Percentiles rank a stretch among this genome's conserved stretches.
Conservation (phyloP, 1,140 invertebrate genomes). For the Coptotermes formosanus region DNA sequence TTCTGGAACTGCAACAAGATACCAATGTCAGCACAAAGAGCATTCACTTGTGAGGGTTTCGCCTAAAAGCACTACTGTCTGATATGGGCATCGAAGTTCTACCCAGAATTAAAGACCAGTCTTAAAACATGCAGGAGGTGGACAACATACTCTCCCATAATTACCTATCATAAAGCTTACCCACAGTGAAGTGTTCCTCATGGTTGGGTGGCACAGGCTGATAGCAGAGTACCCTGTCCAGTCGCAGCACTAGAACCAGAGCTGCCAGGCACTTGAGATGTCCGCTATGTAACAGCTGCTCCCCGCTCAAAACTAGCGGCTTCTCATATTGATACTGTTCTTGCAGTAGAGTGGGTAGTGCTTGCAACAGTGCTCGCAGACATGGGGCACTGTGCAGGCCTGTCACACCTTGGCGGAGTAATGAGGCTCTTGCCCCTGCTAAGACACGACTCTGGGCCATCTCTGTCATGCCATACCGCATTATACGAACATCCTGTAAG, state of each 20-base stretch:
- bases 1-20: conserved; percentile 47
- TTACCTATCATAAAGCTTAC: conserved; percentile 34
- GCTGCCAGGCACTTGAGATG: conserved; percentile 61
- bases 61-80: background rate
- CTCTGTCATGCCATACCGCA: conserved; percentile 50
- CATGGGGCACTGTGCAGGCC: conserved; percentile 58
- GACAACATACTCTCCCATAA: too few species aligned
- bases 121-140: too few species aligned
- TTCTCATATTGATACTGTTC: conserved; percentile 62
- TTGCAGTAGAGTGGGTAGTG: conserved; percentile 54
- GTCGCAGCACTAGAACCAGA: conserved; percentile 54
- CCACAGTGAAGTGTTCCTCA: conserved; percentile 38
- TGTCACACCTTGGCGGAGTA: conserved; percentile 55
- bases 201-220: conserved; percentile 49
- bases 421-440: conserved; percentile 51
- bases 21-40: too few species aligned
- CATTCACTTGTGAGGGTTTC: too few species aligned
- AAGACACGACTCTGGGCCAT: conserved; percentile 50
- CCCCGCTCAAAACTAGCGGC: conserved; percentile 54
- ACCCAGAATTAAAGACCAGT: too few species aligned
- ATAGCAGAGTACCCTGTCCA: conserved; percentile 58
- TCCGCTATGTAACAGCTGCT: conserved; percentile 59
- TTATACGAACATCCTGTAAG: conserved; percentile 52
- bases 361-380: conserved; percentile 53
- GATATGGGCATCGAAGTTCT: too few species aligned